A percentile compares a stretch with the other conserved stretches of the same genome.
Evolutionary conservation across 2,797 vertebrate genomes (phyloP).

Genomic region (Molossus alvarezi): DNA sequence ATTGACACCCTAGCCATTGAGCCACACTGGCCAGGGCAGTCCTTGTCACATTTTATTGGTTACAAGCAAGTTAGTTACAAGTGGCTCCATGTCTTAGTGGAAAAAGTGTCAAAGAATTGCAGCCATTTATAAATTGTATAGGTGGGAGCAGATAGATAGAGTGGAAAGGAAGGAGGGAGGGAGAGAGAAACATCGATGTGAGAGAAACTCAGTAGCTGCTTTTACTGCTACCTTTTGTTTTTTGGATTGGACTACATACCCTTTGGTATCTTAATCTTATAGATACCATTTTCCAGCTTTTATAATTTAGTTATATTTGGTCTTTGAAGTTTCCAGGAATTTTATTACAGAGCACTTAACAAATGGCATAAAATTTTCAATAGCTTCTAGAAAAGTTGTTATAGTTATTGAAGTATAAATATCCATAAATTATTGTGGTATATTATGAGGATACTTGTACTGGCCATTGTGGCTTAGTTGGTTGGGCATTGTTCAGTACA

Average conservation of each 20-base stretch:
- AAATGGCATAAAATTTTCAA: conserved; percentile 42
- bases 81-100: conserved; percentile 9
- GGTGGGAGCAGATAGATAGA: not conserved
- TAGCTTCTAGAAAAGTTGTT: conserved; percentile 12
- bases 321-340: conserved; percentile 43
- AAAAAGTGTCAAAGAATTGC: conserved; percentile 26
- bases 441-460: not conserved
- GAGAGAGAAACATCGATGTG: no score
- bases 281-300: conserved; percentile 39
- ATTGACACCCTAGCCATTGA: no score
- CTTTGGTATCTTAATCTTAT: conserved; percentile 40
- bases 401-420: conserved; percentile 51
- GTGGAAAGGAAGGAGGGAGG: no score
- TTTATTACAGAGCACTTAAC: conserved; percentile 62
- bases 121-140: conserved; percentile 58
- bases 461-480: no score
- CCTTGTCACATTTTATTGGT: not conserved
- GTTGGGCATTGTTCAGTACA: no score
- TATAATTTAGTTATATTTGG: conserved; percentile 55
- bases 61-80: not conserved
- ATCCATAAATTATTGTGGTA: conserved; percentile 10
- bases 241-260: conserved; percentile 4
- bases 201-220: not conserved
- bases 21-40: not conserved
- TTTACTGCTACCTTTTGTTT: conserved; percentile 10